Conservation (phyloP, 2,888 invertebrate genomes). For the Malthinus seriepunctatus region DNA sequence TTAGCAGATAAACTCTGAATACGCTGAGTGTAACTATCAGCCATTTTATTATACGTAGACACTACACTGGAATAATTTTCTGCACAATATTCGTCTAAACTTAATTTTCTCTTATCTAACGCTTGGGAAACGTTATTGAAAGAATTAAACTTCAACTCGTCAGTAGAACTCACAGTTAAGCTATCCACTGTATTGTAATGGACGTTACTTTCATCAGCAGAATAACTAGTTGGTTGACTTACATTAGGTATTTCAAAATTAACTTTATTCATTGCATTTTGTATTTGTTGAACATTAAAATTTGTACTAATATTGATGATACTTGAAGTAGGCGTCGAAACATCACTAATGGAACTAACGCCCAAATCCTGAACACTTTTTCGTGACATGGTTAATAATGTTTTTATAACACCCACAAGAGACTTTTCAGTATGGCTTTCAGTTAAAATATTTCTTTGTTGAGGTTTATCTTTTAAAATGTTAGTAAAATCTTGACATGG, state of each 20-base stretch:
- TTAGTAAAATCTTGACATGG: slow-evolving; percentile 9
- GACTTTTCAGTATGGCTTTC: slow-evolving; percentile 43
- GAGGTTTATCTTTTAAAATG: slow-evolving; percentile 39
- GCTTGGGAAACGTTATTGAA: background rate
- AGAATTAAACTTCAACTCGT: background rate
- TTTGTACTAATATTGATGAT: slow-evolving; percentile 55
- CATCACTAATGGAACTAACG: slow-evolving; percentile 54
- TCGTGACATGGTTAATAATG: slow-evolving; percentile 59
- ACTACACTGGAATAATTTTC: slow-evolving; percentile 22
- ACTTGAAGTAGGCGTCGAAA: slow-evolving; percentile 57
- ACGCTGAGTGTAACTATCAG: slow-evolving; percentile 59
- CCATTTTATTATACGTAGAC: slow-evolving; percentile 56
- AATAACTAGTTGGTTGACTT: slow-evolving; percentile 35
- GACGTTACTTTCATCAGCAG: slow-evolving; percentile 25
- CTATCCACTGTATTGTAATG: slow-evolving; percentile 26
- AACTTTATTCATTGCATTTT: slow-evolving; percentile 36
- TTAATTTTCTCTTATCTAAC: background rate
- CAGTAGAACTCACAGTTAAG: slow-evolving; percentile 12
- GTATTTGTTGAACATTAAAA: slow-evolving; percentile 33
- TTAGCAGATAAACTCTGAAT: slow-evolving; percentile 61
- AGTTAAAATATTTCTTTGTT: slow-evolving; percentile 37
- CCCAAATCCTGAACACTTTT: slow-evolving; percentile 55
- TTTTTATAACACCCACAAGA: slow-evolving; percentile 55
- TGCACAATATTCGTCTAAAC: slow-evolving; percentile 9
- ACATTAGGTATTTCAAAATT: slow-evolving; percentile 39